A percentile compares a stretch with the other conserved stretches of the same genome.
phyloP scores from a whole-genome alignment of 2,797 vertebrate genomes.

The Austrolebias charrua region DNA sequence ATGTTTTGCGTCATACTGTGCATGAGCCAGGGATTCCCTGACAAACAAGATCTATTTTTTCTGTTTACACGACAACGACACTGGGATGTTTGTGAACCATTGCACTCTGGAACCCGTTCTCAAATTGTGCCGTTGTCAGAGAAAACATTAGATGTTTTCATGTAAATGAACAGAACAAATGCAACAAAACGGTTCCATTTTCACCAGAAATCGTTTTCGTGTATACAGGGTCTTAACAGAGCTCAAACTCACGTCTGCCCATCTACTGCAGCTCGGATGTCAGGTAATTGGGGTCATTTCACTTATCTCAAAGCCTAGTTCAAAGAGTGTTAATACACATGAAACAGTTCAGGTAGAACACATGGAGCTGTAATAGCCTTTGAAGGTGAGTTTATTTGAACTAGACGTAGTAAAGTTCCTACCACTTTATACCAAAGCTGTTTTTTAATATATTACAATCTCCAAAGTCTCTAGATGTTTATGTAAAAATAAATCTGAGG shows the following conservation, averaged over 20 bases:
- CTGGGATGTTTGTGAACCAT: too few species aligned
- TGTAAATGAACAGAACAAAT: too few species aligned
- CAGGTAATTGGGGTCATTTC: slow-evolving; percentile 69
- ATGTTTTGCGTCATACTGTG: too few species aligned
- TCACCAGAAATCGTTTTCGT: too few species aligned
- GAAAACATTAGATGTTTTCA: too few species aligned
- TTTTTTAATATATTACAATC: slow-evolving; percentile 41
- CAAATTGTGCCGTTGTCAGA: too few species aligned
- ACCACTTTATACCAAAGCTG: slow-evolving; percentile 43
- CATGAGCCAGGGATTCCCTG: too few species aligned
- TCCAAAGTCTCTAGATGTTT: slow-evolving; percentile 31
- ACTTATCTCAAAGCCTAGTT: slow-evolving; percentile 68
- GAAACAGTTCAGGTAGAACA: slow-evolving; percentile 54
- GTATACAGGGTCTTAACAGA: not conserved
- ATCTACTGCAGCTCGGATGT: slow-evolving; percentile 23
- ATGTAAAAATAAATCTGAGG: too few species aligned
- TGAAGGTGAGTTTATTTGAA: slow-evolving; percentile 47
- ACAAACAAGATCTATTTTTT: too few species aligned
- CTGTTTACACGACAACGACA: too few species aligned
- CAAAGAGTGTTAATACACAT: slow-evolving; percentile 64
- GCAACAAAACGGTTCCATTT: too few species aligned
- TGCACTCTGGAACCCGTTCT: too few species aligned
- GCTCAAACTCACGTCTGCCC: slow-evolving; percentile 26
- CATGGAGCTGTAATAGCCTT: slow-evolving; percentile 46
- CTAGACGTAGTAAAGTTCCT: slow-evolving; percentile 34